These are phyloP conservation scores for Cherax quadricarinatus DNA, from an alignment of 1,140 invertebrate genomes.

Conservation along the genomic window DNA sequence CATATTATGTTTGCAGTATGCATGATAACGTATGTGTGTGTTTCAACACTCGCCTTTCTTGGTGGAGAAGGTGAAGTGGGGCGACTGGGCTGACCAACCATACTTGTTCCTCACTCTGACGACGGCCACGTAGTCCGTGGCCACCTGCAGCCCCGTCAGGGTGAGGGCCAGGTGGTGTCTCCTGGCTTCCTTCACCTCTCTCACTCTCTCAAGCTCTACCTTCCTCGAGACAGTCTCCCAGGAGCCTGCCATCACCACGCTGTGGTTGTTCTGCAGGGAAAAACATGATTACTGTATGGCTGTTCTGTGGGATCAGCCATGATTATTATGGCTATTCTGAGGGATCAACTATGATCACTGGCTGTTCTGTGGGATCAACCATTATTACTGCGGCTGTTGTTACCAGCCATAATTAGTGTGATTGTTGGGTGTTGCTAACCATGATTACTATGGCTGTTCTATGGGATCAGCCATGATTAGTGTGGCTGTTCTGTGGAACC, in stretches of 20 bases:
- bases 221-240: conserved; percentile 20
- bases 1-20: not conserved
- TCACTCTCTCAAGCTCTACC: not conserved
- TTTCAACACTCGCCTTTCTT: conserved; percentile 25
- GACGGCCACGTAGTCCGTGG: conserved; percentile 83
- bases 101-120: conserved; percentile 85
- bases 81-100: conserved; percentile 81
- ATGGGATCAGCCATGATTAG: too few species aligned
- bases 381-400: too few species aligned
- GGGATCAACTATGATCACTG: too few species aligned
- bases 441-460: too few species aligned
- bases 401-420: too few species aligned
- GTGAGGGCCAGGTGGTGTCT: conserved; percentile 74
- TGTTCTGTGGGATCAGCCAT: too few species aligned
- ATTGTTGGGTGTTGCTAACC: too few species aligned
- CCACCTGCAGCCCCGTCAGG: conserved; percentile 80
- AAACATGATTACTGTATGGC: not conserved
- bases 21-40: not conserved
- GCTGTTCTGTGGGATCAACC: too few species aligned
- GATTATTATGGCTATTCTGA: too few species aligned
- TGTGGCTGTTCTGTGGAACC: too few species aligned
- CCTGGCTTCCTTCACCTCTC: not conserved
- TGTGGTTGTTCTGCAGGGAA: conserved; percentile 20
- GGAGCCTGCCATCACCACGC: conserved; percentile 23
- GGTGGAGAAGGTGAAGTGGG: conserved; percentile 75